Percentiles rank a stretch among this genome's conserved stretches.
phyloP scores from a whole-genome alignment of 1,140 invertebrate genomes.

The Hirudo medicinalis region DNA sequence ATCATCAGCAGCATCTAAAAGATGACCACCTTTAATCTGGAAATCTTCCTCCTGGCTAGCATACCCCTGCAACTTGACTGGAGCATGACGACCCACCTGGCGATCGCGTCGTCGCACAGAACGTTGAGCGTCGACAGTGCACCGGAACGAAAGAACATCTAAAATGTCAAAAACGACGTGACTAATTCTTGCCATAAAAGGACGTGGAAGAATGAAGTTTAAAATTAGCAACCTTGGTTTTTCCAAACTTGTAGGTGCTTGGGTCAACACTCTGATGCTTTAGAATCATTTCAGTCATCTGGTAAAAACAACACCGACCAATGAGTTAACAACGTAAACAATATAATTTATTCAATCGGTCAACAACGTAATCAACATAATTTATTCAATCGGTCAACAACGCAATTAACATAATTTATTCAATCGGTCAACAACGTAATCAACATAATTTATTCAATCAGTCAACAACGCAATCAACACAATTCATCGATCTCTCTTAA shows the following conservation, averaged over 20 bases:
- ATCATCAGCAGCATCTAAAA: slow-evolving; percentile 21
- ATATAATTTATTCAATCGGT: too few species aligned
- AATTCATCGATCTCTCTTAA: too few species aligned
- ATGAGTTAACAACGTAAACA: too few species aligned
- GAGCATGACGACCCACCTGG: slow-evolving; percentile 63
- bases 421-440: too few species aligned
- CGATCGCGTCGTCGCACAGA: slow-evolving; percentile 69
- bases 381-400: too few species aligned
- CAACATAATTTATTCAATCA: too few species aligned
- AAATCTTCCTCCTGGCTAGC: slow-evolving; percentile 61
- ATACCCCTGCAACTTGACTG: slow-evolving; percentile 73
- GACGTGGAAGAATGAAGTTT: background rate
- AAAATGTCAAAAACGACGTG: slow-evolving; percentile 19
- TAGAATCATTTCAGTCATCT: background rate
- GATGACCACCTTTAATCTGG: slow-evolving; percentile 65
- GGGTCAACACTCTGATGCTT: background rate
- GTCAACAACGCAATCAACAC: too few species aligned
- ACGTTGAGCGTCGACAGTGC: slow-evolving; percentile 72
- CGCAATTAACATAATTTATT: too few species aligned
- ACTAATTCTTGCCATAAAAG: too few species aligned
- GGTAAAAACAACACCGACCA: background rate
- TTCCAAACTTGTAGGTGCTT: background rate
- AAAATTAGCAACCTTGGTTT: background rate
- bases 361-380: too few species aligned
- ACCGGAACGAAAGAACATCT: slow-evolving; percentile 85